Conservation (phyloP, 2,888 invertebrate species). For the Catocala sponsa region DNA sequence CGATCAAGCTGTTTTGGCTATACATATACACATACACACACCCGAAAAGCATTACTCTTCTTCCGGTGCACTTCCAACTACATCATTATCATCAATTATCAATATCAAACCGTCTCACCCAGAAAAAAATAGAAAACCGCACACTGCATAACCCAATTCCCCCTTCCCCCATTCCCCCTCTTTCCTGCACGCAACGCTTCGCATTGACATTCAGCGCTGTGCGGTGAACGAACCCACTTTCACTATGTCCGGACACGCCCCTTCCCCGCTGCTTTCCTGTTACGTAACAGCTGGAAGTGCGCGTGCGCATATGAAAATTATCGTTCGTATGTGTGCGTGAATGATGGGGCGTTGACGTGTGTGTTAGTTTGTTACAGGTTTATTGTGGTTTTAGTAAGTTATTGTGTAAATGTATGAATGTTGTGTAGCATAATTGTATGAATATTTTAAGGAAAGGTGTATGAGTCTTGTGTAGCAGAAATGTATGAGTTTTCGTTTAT, state of each 20-base stretch:
- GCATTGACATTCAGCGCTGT: slow-evolving; percentile 64
- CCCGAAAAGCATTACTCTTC: neutral
- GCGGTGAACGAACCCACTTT: slow-evolving; percentile 55
- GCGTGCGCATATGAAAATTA: slow-evolving; percentile 42
- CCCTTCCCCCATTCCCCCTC: slow-evolving; percentile 12
- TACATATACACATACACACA: too few species aligned
- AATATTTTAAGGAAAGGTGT: too few species aligned
- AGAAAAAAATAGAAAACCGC: slow-evolving; percentile 44
- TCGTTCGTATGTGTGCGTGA: slow-evolving; percentile 12
- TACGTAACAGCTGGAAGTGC: slow-evolving; percentile 54
- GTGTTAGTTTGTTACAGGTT: too few species aligned
- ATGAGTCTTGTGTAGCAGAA: too few species aligned
- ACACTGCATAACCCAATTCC: slow-evolving; percentile 56
- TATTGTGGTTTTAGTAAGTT: neutral
- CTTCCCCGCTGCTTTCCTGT: slow-evolving; percentile 58
- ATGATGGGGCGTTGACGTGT: slow-evolving; percentile 6
- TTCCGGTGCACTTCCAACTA: too few species aligned
- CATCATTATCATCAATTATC: too few species aligned
- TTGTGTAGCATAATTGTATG: too few species aligned
- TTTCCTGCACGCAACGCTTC: slow-evolving; percentile 38
- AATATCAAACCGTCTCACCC: slow-evolving; percentile 1
- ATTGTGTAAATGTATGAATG: neutral
- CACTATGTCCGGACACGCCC: slow-evolving; percentile 59
- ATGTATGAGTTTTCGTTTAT: too few species aligned
- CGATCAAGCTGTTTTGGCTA: too few species aligned